Base-by-base conservation (phyloP, 2,888 invertebrate species). In the Drosophila gaucha region DNA sequence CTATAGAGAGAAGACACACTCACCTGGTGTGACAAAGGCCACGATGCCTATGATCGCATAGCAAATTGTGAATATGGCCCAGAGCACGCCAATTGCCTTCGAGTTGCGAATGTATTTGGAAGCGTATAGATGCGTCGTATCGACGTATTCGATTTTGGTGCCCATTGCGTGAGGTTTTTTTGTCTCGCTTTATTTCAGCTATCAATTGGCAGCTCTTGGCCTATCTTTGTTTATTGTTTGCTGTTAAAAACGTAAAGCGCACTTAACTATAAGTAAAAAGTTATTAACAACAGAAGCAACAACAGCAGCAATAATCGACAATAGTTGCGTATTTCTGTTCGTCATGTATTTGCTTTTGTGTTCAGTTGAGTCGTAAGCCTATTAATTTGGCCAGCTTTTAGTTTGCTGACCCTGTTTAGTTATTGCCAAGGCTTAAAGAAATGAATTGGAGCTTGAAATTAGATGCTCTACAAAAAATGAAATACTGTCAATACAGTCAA, bases 61-160 rank as follows among this genome's bases (percentile, higher is more conserved):
- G 92, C 98, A 98, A 90, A 99, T 96, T 78, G 98, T 97, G 92
- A 99, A 98, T 90, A 99, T 97, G 70, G 97, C 98, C 99, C 99
- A 99, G 79, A 99, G 94, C 67, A 99, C 98, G 51, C 98, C 98
- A 74, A 99, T 97, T 49, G 98, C 98, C 93, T 97, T 97, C 78
- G 97, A 97, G 93, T 97, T 97, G 83, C 97, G 94, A 78, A 97
- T 96, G 91, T 97, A 97, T 92, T 96, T 97, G 67, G 97, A 96
- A 74, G 97, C 97, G 93, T 97, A 96, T 91, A 97, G 94, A 92
- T 97, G 97, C 80, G 96, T 95, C 82, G 96, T 96, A 92, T 97
- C 97, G 88, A 97, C 97, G 93, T 97, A 97, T 91, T 97, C 97
- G 90, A 97, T 96, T 94, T 97, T 97, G 69, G 97, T 96, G 89